These are phyloP conservation scores for Odontocolon sp. DNA, from an alignment of 2,888 invertebrate species.

Conservation along the genomic window DNA sequence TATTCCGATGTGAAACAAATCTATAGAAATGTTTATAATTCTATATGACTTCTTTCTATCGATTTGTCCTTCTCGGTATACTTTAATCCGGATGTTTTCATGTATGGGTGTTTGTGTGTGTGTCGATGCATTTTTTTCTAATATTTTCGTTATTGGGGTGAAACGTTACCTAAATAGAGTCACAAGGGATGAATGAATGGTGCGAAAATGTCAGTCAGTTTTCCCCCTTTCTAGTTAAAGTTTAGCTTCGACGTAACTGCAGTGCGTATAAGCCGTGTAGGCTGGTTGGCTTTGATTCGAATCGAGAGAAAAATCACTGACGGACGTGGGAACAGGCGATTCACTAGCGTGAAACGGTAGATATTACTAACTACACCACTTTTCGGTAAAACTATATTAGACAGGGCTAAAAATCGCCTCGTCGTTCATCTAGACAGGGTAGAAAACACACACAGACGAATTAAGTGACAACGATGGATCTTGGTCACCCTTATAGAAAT, in stretches of 20 bases:
- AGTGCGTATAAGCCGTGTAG: neutral
- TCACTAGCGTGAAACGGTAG: conserved; percentile 44
- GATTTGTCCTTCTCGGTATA: neutral
- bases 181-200: conserved; percentile 40
- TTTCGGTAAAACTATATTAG: neutral
- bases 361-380: neutral
- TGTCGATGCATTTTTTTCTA: conserved; percentile 1
- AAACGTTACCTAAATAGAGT: conserved; percentile 45
- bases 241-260: neutral
- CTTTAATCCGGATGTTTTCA: conserved; percentile 1
- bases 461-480: no score
- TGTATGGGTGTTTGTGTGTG: neutral
- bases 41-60: neutral
- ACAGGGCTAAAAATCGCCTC: no score
- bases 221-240: conserved; percentile 21
- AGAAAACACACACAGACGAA: neutral
- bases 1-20: neutral
- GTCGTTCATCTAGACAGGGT: no score
- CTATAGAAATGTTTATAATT: neutral
- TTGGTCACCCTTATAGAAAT: no score
- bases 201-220: conserved; percentile 28
- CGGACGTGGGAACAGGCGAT: conserved; percentile 57
- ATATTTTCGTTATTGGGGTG: conserved; percentile 42
- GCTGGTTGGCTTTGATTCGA: conserved; percentile 5
- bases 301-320: conserved; percentile 45